Conservation (phyloP, 2,888 invertebrate species). For the Xylota sylvarum region DNA sequence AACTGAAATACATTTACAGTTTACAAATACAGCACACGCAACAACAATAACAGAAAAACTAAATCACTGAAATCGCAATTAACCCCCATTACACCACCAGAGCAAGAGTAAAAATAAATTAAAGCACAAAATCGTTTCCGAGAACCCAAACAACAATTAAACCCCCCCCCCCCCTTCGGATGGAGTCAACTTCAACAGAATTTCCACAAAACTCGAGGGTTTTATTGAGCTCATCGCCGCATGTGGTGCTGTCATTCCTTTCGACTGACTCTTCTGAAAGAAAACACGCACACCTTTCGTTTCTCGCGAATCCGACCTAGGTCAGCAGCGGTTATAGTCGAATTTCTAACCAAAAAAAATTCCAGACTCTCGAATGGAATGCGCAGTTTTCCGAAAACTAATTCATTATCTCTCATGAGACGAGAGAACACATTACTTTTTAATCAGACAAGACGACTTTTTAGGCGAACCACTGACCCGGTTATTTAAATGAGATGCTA, state of each 20-base stretch:
- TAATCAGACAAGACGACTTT: constrained; percentile 21
- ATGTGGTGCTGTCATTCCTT: constrained; percentile 33
- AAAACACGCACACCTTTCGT: constrained; percentile 45
- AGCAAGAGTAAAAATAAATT: constrained; percentile 12
- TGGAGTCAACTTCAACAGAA: constrained; percentile 20
- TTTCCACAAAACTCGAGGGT: constrained; percentile 28
- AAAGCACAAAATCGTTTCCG: constrained; percentile 49
- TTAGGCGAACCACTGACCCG: constrained; percentile 51
- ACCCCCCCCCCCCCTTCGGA: background rate
- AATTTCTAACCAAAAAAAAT: background rate
- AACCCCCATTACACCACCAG: constrained; percentile 23
- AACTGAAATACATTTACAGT: constrained; percentile 6
- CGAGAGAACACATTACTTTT: background rate
- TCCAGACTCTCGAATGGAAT: background rate
- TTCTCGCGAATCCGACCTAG: constrained; percentile 57
- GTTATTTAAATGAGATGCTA: constrained; percentile 59
- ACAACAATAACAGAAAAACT: constrained; percentile 1
- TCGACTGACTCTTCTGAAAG: background rate
- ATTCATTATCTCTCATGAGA: background rate
- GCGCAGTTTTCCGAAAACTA: background rate
- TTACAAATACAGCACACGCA: constrained; percentile 21
- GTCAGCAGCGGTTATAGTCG: constrained; percentile 8
- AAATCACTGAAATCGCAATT: constrained; percentile 53
- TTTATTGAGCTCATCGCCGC: constrained; percentile 52
- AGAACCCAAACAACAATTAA: constrained; percentile 38